Conservation (phyloP, 1,140 invertebrate genomes). For the Dendrolimus kikuchii region DNA sequence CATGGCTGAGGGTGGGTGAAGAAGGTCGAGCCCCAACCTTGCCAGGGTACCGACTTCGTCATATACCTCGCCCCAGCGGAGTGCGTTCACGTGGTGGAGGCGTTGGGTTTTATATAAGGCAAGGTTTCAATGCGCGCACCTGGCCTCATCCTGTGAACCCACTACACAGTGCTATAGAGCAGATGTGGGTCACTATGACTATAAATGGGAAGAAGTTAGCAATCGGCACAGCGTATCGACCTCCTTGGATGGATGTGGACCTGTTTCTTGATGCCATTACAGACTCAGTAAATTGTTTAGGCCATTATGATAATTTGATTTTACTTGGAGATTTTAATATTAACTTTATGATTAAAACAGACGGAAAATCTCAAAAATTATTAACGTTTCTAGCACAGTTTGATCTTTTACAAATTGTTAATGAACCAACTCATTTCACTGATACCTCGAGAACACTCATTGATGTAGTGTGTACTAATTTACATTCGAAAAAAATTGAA, state of each 20-base stretch:
- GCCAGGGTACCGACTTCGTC: conserved; percentile 9
- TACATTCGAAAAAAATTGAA: not conserved
- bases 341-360: conserved; percentile 4
- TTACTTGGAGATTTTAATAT: conserved; percentile 17
- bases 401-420: conserved; percentile 8
- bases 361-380: conserved; percentile 5
- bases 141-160: conserved; percentile 5
- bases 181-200: conserved; percentile 17
- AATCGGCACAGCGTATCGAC: conserved; percentile 18
- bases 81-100: conserved; percentile 10
- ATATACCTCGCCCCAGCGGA: conserved; percentile 7
- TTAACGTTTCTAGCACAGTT: conserved; percentile 6
- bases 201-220: conserved; percentile 4
- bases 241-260: conserved; percentile 9
- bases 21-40: conserved; percentile 14
- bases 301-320: conserved; percentile 8
- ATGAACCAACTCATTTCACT: conserved; percentile 12
- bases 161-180: conserved; percentile 7
- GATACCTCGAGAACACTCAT: conserved; percentile 7
- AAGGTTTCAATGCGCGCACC: conserved; percentile 1
- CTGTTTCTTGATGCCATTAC: conserved; percentile 15
- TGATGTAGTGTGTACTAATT: conserved; percentile 15
- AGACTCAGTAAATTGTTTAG: conserved; percentile 5
- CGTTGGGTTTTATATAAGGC: conserved; percentile 11
- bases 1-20: conserved; percentile 16